phyloP scores from a whole-genome alignment of 1,140 invertebrate genomes.

The Papilio polytes region DNA sequence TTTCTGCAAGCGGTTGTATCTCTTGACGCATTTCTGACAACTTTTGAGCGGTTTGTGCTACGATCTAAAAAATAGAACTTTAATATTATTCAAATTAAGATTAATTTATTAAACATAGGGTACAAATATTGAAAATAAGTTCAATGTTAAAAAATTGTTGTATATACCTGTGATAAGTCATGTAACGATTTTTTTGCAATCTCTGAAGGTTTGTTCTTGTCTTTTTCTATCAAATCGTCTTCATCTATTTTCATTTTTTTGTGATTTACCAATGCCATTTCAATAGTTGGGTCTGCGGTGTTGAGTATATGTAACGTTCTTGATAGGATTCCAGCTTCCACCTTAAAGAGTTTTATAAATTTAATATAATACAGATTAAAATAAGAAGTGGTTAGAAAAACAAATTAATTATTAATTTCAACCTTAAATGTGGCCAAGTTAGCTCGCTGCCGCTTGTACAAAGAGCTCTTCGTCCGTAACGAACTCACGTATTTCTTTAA shows the following conservation, averaged over 20 bases:
- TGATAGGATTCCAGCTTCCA: slow-evolving; percentile 76
- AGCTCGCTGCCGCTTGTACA: slow-evolving; percentile 91
- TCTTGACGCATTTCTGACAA: slow-evolving; percentile 79
- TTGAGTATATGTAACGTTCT: slow-evolving; percentile 78
- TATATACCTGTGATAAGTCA: slow-evolving; percentile 79
- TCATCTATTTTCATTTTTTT: slow-evolving; percentile 81
- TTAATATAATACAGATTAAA: slow-evolving; percentile 29
- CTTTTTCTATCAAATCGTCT: slow-evolving; percentile 65
- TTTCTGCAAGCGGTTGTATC: slow-evolving; percentile 76
- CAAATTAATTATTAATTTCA: slow-evolving; percentile 40
- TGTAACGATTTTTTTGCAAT: slow-evolving; percentile 75
- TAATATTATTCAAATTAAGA: background rate
- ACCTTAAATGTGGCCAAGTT: slow-evolving; percentile 90
- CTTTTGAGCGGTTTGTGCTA: slow-evolving; percentile 79
- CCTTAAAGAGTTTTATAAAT: slow-evolving; percentile 52
- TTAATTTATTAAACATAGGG: background rate
- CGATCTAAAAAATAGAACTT: slow-evolving; percentile 61
- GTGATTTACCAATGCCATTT: slow-evolving; percentile 81
- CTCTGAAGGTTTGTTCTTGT: slow-evolving; percentile 63
- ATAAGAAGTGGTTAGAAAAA: slow-evolving; percentile 29
- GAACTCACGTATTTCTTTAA: slow-evolving; percentile 93
- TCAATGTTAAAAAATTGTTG: background rate
- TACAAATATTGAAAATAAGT: background rate
- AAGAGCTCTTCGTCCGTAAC: slow-evolving; percentile 89
- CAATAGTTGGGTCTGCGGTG: slow-evolving; percentile 76